Evolutionary conservation across 2,888 invertebrate species (phyloP), one percentile per base, ranked within the genome.

Genomic region (Rhamphomyia laevipes): DNA sequence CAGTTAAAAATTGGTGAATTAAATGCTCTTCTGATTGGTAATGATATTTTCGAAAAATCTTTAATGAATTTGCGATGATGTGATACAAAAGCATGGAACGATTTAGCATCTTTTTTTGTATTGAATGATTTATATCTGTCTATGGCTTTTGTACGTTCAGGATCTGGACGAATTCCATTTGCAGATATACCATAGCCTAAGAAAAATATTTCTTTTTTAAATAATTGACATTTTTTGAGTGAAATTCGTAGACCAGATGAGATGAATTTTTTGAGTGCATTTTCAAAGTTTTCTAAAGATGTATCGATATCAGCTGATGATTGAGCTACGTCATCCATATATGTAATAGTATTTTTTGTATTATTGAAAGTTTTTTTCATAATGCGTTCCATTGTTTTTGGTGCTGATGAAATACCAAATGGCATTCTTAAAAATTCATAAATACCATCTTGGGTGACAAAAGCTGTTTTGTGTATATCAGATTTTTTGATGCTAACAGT

Each of bases 31-130:
- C 18, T 23, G 15, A 48, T 48, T 43, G 38, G 38, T 12, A 43
- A 11, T n/a, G 35, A 42, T 12, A 48, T 48, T 11, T 46, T 38
- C 13, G 46, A 46, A 6, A 45, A 45, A n/a, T n/a, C n/a, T n/a
- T n/a, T n/a, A n/a, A n/a, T n/a, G n/a, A n/a, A n/a, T n/a, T n/a
- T n/a, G n/a, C n/a, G n/a, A n/a, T n/a, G n/a, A n/a, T n/a, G n/a
- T n/a, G n/a, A n/a, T n/a, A n/a, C n/a, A n/a, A n/a, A n/a, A n/a
- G n/a, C n/a, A n/a, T n/a, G n/a, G n/a, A n/a, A n/a, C n/a, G n/a
- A n/a, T n/a, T n/a, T n/a, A 9, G 30, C 30, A 30, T 30, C 30
- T 9, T 6, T 30, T 30, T 30, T 30, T 30, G 30, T 30, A 9
- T 30, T 30, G 11, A 30, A 30, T 9, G 6, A 9, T 30, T 30